A percentile compares a stretch with the other conserved stretches of the same genome.
phyloP scores from a whole-genome alignment of 2,113 vertebrate species.

The Ptilonorhynchus violaceus region DNA sequence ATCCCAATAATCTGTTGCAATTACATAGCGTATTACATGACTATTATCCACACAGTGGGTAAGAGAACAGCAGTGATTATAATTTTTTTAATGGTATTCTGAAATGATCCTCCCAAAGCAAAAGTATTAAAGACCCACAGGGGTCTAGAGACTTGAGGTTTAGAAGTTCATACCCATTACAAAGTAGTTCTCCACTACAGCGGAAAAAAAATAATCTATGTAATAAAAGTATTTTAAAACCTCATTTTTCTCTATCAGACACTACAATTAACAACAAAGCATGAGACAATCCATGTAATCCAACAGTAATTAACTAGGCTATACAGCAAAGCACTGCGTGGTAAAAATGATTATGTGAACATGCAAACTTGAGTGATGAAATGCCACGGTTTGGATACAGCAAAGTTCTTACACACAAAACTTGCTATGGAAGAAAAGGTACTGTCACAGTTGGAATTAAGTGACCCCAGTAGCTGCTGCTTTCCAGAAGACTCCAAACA shows the following conservation, averaged over 20 bases:
- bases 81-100: not conserved
- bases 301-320: not conserved
- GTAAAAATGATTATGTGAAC: not conserved
- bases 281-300: not conserved
- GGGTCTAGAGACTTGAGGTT: not conserved
- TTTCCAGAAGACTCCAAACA: not conserved
- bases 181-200: not conserved
- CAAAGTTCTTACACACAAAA: not conserved
- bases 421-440: not conserved
- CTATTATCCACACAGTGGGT: not conserved
- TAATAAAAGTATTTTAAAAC: not conserved
- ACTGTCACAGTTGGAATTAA: not conserved
- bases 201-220: not conserved
- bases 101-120: not conserved
- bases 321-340: not conserved
- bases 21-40: not conserved
- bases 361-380: not conserved
- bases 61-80: not conserved
- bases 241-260: not conserved
- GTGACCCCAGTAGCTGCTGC: not conserved
- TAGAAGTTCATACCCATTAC: not conserved
- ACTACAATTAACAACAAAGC: not conserved
- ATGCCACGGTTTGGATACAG: not conserved
- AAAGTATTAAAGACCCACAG: not conserved
- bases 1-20: not conserved